Conservation (phyloP, 2,888 invertebrate species). For the Adelognathus sp. region DNA sequence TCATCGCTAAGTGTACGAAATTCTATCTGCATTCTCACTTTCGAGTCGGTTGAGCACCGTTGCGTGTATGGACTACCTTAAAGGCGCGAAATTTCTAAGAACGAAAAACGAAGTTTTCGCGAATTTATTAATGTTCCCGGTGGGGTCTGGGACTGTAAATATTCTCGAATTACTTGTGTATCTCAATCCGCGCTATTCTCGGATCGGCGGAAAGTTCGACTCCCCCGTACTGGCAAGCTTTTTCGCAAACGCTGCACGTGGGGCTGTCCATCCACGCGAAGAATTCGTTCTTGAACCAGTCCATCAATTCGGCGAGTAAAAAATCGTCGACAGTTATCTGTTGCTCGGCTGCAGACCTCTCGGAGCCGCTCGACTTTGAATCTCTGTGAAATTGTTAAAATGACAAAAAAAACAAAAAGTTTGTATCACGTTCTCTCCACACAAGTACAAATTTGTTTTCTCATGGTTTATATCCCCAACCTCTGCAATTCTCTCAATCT, state of each 20-base stretch:
- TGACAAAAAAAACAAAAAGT: background rate
- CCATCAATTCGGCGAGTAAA: conserved; percentile 89
- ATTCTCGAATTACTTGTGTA: conserved; percentile 83
- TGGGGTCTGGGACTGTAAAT: no score
- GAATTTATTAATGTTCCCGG: background rate
- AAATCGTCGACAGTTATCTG: conserved; percentile 87
- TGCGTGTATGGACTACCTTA: no score
- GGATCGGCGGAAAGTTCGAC: conserved; percentile 78
- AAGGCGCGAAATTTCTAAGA: background rate
- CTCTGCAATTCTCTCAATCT: conserved; percentile 85
- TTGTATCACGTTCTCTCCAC: background rate
- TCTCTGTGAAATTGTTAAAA: conserved; percentile 56
- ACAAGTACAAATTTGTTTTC: background rate
- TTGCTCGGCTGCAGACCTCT: conserved; percentile 60
- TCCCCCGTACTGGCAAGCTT: conserved; percentile 71
- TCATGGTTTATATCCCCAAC: conserved; percentile 64
- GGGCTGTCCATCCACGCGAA: conserved; percentile 95
- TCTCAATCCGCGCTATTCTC: conserved; percentile 83
- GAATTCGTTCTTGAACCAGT: conserved; percentile 97
- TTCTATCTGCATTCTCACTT: no score
- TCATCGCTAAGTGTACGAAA: no score
- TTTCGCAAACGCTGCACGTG: conserved; percentile 87
- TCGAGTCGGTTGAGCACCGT: no score
- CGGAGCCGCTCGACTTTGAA: conserved; percentile 50
- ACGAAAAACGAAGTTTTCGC: background rate